Percentiles rank a stretch among this genome's conserved stretches.
Evolutionary conservation across 2,888 invertebrate species (phyloP).

Genomic region (Pristionchus exspectatus): DNA sequence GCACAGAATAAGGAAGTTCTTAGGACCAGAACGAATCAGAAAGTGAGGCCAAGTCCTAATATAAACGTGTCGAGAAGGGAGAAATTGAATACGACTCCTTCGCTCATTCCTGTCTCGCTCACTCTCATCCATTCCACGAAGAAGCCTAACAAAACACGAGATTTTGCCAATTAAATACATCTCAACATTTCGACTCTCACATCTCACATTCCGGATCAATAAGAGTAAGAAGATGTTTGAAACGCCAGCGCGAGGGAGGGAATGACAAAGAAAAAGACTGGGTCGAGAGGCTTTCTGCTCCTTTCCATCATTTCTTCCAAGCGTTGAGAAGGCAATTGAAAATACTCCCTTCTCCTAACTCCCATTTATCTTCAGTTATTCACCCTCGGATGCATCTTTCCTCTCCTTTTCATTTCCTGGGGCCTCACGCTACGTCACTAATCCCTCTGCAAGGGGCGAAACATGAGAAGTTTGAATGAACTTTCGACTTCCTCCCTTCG

Average conservation of each 20-base stretch:
- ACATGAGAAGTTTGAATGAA: neutral
- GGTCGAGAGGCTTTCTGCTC: neutral
- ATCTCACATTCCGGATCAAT: neutral
- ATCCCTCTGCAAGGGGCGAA: neutral
- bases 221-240: neutral
- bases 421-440: neutral
- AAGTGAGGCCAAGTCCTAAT: neutral
- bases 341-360: neutral
- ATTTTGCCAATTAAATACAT: neutral
- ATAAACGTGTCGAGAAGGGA: neutral
- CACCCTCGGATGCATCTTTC: neutral
- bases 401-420: neutral
- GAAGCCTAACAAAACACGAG: neutral
- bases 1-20: no score
- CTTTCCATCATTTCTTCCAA: neutral
- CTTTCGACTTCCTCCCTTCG: neutral
- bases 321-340: conserved; percentile 4
- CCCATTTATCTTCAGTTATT: neutral
- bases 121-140: neutral
- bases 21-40: neutral
- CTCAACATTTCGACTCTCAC: neutral
- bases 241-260: neutral
- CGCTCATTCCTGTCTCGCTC: neutral
- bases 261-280: neutral
- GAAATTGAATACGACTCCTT: neutral